Percentiles rank a stretch among this genome's conserved stretches.
These are phyloP conservation scores for Hymenochirus boettgeri DNA, from an alignment of 2,113 vertebrate genomes.

Conservation along the genomic window DNA sequence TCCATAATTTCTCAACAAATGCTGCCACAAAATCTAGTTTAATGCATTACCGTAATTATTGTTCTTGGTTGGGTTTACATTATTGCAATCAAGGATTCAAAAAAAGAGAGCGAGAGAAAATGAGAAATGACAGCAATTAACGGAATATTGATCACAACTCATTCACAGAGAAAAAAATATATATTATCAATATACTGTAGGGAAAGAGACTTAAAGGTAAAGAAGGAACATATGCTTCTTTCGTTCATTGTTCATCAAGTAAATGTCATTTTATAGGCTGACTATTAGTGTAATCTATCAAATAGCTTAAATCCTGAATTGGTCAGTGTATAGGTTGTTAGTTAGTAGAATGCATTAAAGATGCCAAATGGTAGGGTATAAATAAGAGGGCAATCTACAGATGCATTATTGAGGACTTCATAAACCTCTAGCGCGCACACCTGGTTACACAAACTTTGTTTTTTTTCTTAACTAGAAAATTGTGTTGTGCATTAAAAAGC, in stretches of 20 bases:
- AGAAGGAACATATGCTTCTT: neutral
- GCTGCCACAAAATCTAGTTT: too few relatives aligned
- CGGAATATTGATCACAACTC: neutral
- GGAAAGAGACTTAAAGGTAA: neutral
- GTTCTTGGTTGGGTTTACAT: too few relatives aligned
- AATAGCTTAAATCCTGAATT: neutral
- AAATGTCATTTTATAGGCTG: neutral
- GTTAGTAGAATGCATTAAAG: too few relatives aligned
- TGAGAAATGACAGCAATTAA: neutral
- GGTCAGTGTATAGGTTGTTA: too few relatives aligned
- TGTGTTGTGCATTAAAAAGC: too few relatives aligned
- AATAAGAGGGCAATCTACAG: neutral
- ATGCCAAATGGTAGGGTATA: too few relatives aligned
- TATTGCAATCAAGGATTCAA: neutral
- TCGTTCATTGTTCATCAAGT: neutral
- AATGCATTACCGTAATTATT: too few relatives aligned
- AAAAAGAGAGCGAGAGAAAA: constrained; percentile 1
- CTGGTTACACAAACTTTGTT: neutral
- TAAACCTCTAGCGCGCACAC: neutral
- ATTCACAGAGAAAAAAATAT: neutral
- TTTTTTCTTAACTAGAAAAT: neutral
- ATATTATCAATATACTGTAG: constrained; percentile 3
- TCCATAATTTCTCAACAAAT: too few relatives aligned
- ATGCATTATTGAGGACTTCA: neutral
- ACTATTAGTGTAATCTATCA: neutral